A percentile compares a stretch with the other conserved stretches of the same genome.
Conservation (phyloP, 2,888 invertebrate species). For the Lycophotia porphyrea region DNA sequence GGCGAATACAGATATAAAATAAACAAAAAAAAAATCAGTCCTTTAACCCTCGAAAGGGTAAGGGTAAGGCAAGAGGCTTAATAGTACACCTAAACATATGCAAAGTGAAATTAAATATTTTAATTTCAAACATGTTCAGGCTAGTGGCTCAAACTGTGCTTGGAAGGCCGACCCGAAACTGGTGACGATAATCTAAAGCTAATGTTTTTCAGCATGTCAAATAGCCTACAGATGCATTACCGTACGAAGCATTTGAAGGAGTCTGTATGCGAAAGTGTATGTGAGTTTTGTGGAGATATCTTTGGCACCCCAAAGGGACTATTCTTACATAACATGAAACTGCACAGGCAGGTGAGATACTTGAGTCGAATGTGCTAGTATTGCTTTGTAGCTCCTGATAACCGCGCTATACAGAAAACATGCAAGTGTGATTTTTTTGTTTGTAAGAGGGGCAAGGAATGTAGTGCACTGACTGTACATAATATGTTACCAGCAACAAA, state of each 20-base stretch:
- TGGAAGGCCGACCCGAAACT: slow-evolving; percentile 1
- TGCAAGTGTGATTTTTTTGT: not conserved
- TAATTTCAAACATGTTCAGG: not conserved
- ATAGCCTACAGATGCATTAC: slow-evolving; percentile 70
- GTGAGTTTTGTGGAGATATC: slow-evolving; percentile 68
- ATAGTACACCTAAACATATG: not conserved
- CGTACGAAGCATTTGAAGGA: slow-evolving; percentile 66
- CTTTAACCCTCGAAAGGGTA: not conserved
- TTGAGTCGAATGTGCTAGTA: not conserved
- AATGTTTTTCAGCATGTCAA: slow-evolving; percentile 68
- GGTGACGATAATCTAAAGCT: not conserved
- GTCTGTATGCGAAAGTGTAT: slow-evolving; percentile 65
- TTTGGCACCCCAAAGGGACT: slow-evolving; percentile 68
- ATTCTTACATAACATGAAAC: slow-evolving; percentile 64
- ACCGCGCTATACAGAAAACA: not conserved
- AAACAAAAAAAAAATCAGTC: not conserved
- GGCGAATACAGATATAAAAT: not conserved
- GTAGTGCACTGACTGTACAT: not conserved
- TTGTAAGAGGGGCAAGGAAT: not conserved
- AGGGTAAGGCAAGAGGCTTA: not conserved
- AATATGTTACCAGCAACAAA: not conserved
- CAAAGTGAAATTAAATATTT: not conserved
- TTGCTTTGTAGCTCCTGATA: not conserved
- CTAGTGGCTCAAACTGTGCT: not conserved
- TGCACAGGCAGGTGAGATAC: slow-evolving; percentile 66